A percentile compares a stretch with the other conserved stretches of the same genome.
These are phyloP conservation scores for Probaryconus sp. DNA, from an alignment of 1,140 invertebrate genomes.

Conservation along the genomic window DNA sequence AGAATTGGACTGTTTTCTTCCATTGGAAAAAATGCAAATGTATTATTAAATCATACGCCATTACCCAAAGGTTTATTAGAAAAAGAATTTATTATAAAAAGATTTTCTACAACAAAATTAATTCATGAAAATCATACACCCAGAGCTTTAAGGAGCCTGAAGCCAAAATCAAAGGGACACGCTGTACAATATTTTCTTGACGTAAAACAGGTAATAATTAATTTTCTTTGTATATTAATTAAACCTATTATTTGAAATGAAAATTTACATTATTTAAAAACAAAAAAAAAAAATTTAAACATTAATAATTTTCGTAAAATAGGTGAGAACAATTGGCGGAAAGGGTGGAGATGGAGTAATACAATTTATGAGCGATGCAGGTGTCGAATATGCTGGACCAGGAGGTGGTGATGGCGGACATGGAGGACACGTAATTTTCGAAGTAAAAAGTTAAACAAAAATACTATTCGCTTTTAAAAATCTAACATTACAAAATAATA, in stretches of 20 bases:
- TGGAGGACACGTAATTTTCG: constrained; percentile 97
- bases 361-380: constrained; percentile 89
- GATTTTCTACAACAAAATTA: constrained; percentile 1
- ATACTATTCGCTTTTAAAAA: neutral
- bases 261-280: neutral
- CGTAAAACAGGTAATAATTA: constrained; percentile 77
- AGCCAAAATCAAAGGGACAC: constrained; percentile 76
- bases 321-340: constrained; percentile 85
- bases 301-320: constrained; percentile 21
- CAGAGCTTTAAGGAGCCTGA: constrained; percentile 77
- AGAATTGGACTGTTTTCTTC: no score
- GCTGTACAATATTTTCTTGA: constrained; percentile 83
- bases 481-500: neutral
- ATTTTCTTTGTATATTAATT: neutral
- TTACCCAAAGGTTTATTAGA: neutral
- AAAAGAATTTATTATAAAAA: neutral
- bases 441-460: constrained; percentile 76
- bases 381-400: constrained; percentile 90
- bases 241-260: neutral
- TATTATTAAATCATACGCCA: constrained; percentile 4
- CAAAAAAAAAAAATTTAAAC: constrained; percentile 1
- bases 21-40: constrained; percentile 3
- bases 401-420: constrained; percentile 98
- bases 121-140: constrained; percentile 19
- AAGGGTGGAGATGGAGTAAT: constrained; percentile 95